phyloP scores from a whole-genome alignment of 2,888 invertebrate species.

The Noctua fimbriata region DNA sequence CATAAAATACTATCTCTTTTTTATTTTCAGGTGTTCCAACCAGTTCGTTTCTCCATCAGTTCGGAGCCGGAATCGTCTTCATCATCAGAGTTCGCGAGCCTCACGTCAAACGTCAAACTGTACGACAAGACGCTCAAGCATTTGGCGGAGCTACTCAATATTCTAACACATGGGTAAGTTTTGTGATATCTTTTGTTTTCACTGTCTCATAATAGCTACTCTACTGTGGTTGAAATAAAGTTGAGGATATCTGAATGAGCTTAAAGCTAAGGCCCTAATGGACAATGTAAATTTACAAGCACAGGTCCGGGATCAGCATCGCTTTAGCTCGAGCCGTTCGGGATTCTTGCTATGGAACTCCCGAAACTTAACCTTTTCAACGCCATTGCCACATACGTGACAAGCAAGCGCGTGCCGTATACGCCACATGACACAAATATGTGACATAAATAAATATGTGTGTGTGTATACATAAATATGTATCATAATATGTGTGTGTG shows the following conservation, averaged over 20 bases:
- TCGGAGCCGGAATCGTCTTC: constrained; percentile 70
- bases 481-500: too few species aligned
- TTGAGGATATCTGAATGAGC: not conserved
- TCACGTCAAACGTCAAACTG: constrained; percentile 79
- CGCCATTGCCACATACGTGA: too few species aligned
- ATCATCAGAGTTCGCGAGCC: constrained; percentile 68
- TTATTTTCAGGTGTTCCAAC: constrained; percentile 85
- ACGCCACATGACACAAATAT: too few species aligned
- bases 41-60: constrained; percentile 79
- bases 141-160: constrained; percentile 80
- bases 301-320: too few species aligned
- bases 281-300: too few species aligned
- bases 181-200: not conserved
- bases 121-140: constrained; percentile 85
- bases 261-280: too few species aligned
- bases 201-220: not conserved
- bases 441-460: too few species aligned
- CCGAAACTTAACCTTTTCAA: too few species aligned
- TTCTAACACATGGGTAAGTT: constrained; percentile 79
- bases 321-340: too few species aligned
- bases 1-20: not conserved
- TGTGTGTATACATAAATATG: too few species aligned
- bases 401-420: too few species aligned
- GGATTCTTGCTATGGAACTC: too few species aligned
- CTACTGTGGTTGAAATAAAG: not conserved